Percentiles rank a stretch among this genome's conserved stretches.
phyloP scores from a whole-genome alignment of 2,888 invertebrate species.

The Phasia obesa region DNA sequence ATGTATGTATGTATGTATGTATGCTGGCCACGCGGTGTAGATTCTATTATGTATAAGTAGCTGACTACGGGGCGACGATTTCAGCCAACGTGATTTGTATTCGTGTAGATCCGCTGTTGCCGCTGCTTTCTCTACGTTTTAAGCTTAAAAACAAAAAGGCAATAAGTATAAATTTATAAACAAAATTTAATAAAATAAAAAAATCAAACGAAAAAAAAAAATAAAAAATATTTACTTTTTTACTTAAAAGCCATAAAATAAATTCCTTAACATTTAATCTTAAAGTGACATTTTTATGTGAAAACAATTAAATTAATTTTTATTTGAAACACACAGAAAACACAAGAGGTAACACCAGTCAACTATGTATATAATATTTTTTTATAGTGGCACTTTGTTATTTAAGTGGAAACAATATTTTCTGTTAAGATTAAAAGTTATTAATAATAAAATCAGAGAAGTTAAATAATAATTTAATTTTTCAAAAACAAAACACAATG shows the following conservation, averaged over 20 bases:
- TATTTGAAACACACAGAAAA: slow-evolving; percentile 10
- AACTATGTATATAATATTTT: not conserved
- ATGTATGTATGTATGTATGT: no score
- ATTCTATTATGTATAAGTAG: no score
- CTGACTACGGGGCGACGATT: no score
- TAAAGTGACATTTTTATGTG: slow-evolving; percentile 31
- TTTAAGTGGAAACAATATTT: not conserved
- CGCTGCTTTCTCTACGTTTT: no score
- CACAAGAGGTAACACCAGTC: not conserved
- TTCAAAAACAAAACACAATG: not conserved
- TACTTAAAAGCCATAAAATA: slow-evolving; percentile 7
- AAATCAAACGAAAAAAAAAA: not conserved
- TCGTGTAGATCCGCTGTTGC: no score
- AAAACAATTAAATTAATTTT: slow-evolving; percentile 54
- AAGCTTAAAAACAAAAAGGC: no score
- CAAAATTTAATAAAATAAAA: not conserved
- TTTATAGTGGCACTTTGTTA: not conserved
- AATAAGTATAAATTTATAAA: not conserved
- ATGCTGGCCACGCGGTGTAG: no score
- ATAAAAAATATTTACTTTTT: slow-evolving; percentile 12
- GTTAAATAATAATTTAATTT: not conserved
- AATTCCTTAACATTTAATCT: slow-evolving; percentile 43
- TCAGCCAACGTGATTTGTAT: no score
- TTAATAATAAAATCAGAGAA: not conserved
- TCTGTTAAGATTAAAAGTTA: not conserved